Conservation (phyloP, 2,888 invertebrate genomes). For the Tridacna gigas region DNA sequence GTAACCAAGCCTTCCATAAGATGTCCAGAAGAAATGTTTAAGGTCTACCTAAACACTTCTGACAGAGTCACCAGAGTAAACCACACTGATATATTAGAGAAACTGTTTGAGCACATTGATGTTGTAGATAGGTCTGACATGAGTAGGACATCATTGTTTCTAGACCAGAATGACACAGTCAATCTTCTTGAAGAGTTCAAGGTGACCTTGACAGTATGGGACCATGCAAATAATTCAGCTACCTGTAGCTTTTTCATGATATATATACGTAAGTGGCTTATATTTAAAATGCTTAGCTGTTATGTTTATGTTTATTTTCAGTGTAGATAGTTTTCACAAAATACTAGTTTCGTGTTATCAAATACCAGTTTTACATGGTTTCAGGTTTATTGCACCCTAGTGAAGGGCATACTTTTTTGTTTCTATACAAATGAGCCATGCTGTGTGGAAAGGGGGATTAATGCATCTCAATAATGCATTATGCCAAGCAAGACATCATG, state of each 20-base stretch:
- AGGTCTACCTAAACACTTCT: slow-evolving; percentile 21
- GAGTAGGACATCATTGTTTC: background rate
- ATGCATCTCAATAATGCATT: too few relatives aligned
- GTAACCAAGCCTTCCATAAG: slow-evolving; percentile 65
- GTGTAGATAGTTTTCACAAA: too few relatives aligned
- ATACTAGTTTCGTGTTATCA: too few relatives aligned
- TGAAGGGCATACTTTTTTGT: too few relatives aligned
- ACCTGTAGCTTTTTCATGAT: slow-evolving; percentile 69
- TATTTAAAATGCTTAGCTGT: background rate
- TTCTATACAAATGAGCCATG: too few relatives aligned
- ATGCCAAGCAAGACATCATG: too few relatives aligned
- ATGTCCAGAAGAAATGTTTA: slow-evolving; percentile 64
- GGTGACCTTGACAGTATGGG: slow-evolving; percentile 68
- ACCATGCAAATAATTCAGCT: slow-evolving; percentile 64
- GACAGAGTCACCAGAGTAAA: slow-evolving; percentile 27
- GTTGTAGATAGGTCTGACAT: background rate
- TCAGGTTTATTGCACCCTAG: too few relatives aligned
- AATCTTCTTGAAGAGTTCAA: slow-evolving; percentile 40
- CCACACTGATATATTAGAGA: background rate
- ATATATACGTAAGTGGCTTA: slow-evolving; percentile 68
- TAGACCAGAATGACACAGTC: slow-evolving; percentile 14
- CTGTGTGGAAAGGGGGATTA: too few relatives aligned
- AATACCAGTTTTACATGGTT: too few relatives aligned
- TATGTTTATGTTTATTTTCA: too few relatives aligned
- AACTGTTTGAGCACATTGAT: background rate